Evolutionary conservation across 2,797 vertebrate genomes (phyloP).

Genomic region (Syngnathus rostellatus): DNA sequence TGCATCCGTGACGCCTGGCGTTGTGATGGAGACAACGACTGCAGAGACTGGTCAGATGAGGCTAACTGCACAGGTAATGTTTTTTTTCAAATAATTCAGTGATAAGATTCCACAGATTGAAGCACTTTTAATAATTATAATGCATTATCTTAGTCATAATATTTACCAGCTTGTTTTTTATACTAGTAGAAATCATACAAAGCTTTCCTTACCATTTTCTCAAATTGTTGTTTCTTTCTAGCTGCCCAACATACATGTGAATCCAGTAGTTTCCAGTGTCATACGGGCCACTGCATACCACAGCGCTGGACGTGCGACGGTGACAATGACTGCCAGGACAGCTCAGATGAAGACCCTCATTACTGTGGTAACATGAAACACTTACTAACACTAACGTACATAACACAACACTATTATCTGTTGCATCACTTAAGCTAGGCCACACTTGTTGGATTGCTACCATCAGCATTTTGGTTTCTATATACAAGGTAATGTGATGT

Average conservation of each 20-base stretch:
- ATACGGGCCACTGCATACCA: constrained; percentile 91
- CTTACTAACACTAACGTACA: background rate
- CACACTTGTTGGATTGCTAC: background rate
- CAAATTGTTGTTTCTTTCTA: constrained; percentile 38
- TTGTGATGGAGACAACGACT: constrained; percentile 96
- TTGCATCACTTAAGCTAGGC: background rate
- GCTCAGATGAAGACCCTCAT: constrained; percentile 82
- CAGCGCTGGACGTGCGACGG: constrained; percentile 94
- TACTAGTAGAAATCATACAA: background rate
- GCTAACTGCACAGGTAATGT: constrained; percentile 84
- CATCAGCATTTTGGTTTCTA: background rate
- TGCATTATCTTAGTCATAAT: background rate
- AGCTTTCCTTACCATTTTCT: background rate
- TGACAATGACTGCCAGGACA: constrained; percentile 89
- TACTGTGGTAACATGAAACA: constrained; percentile 69
- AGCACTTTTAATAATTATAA: background rate
- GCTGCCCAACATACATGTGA: constrained; percentile 91
- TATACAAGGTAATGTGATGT: background rate
- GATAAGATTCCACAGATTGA: background rate
- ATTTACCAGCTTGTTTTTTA: background rate
- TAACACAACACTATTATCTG: background rate
- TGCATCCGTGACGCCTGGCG: constrained; percentile 92
- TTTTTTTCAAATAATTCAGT: background rate
- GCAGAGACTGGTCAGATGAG: constrained; percentile 97
- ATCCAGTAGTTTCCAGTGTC: constrained; percentile 91